Evolutionary conservation across 2,797 vertebrate species (phyloP).

Genomic region (Tapirus indicus): DNA sequence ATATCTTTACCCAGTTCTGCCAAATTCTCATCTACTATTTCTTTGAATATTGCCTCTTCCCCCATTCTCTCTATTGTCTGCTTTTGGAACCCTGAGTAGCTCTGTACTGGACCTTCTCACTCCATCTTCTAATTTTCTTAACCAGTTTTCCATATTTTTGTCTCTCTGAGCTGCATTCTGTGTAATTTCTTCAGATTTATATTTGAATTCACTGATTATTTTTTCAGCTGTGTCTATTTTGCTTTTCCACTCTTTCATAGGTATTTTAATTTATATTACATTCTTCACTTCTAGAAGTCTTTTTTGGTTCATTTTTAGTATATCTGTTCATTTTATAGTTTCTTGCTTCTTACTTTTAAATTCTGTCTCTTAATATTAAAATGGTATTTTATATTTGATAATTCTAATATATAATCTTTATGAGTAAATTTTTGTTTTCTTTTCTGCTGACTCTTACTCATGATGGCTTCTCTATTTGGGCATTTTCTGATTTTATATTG

Average conservation of each 20-base stretch:
- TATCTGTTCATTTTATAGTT: not conserved
- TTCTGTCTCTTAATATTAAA: slow-evolving; percentile 27
- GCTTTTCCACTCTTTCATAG: not conserved
- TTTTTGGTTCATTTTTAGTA: slow-evolving; percentile 16
- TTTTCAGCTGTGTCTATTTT: not conserved
- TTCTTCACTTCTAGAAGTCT: not conserved
- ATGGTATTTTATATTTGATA: not conserved
- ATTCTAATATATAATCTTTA: not conserved
- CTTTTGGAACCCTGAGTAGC: not conserved
- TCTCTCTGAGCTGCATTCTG: not conserved
- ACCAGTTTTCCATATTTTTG: not conserved
- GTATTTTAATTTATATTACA: not conserved
- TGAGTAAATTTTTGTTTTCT: not conserved
- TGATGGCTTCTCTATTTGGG: not conserved
- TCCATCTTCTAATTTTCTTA: not conserved
- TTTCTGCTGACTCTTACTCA: not conserved
- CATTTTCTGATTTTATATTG: slow-evolving; percentile 3
- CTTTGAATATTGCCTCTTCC: not conserved
- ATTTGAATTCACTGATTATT: not conserved
- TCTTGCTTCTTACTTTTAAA: slow-evolving; percentile 5
- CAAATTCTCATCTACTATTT: not conserved
- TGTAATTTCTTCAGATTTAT: slow-evolving; percentile 5
- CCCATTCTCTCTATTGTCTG: not conserved
- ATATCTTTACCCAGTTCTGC: not conserved
- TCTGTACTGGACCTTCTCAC: not conserved